phyloP scores from a whole-genome alignment of 2,797 vertebrate species.

The Thunnus albacares region DNA sequence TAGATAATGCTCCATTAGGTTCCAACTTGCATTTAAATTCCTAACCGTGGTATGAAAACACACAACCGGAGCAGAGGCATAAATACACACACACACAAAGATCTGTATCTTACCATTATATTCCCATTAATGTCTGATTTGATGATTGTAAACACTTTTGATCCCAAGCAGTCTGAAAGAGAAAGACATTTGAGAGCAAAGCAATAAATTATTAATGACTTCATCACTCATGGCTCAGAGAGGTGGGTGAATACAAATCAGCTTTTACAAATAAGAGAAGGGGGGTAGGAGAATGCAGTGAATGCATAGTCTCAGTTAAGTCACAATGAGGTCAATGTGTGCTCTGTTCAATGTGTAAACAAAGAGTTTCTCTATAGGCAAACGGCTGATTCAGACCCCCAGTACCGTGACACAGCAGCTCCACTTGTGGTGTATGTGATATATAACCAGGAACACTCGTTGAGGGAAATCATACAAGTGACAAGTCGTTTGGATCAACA shows the following conservation, averaged over 20 bases:
- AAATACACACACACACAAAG: too few species aligned
- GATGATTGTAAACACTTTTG: slow-evolving; percentile 91
- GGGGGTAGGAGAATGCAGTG: background rate
- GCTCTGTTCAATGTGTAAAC: slow-evolving; percentile 56
- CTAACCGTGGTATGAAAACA: background rate
- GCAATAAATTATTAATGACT: slow-evolving; percentile 71
- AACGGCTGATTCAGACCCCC: slow-evolving; percentile 8
- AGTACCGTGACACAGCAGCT: slow-evolving; percentile 8
- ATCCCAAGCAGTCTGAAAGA: slow-evolving; percentile 93
- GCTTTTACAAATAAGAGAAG: background rate
- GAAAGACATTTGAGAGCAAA: slow-evolving; percentile 63
- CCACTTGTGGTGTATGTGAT: slow-evolving; percentile 4
- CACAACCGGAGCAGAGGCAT: background rate
- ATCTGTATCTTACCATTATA: slow-evolving; percentile 87
- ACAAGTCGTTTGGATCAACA: background rate
- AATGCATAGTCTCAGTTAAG: slow-evolving; percentile 43
- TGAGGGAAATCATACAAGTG: background rate
- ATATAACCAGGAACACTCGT: background rate
- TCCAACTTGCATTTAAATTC: background rate
- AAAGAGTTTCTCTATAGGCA: slow-evolving; percentile 68
- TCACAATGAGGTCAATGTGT: slow-evolving; percentile 70
- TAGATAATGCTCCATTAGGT: background rate
- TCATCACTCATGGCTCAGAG: slow-evolving; percentile 18
- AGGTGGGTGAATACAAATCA: slow-evolving; percentile 4
- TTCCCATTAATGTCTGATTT: slow-evolving; percentile 95